Evolutionary conservation across 1,140 invertebrate genomes (phyloP), one percentile per base, ranked within the genome.

Genomic region (Nomia melanderi): DNA sequence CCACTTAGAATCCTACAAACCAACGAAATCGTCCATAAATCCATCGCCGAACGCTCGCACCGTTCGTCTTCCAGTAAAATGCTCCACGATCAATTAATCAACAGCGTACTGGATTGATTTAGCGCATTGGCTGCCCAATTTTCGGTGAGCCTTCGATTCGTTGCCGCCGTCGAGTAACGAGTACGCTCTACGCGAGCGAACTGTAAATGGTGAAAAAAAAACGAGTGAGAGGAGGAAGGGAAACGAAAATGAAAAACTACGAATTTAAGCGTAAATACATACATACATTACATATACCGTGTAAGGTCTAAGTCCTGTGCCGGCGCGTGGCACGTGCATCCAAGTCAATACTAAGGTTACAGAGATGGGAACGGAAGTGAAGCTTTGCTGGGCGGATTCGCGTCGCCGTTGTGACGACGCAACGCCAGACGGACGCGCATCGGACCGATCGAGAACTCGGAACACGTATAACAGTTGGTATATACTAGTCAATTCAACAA

Each of bases 401-500:
- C 31, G 53, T 39, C 36, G 0, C 0, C 6, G 36, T 39, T 12
- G 36, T 8, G 36, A 39, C 36, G 36, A 39, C 44, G 69, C n/a
- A 50, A 14, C 41, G 63, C 60, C 59, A n/a, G 64, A 47, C 25
- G 44, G 31, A 31, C 56, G 59, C 64, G 44, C 20, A 33, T 7
- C 47, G 20, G 27, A 64, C 63, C 31, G 31, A 41, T 78, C 64
- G 65, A 47, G 54, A 62, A 53, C 65, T 14, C 57, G 69, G 62
- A 27, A 56, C 50, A 57, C 57, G 39, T 36, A 60, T 69, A 69
- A 65, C 72, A 70, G 83, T n/a, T 78, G 77, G 27, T 88, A 17
- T 17, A 14, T 50, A 85, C 84, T 88, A 88, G 89, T 90, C 88
- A 89, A 90, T 90, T 89, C 82, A 88, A 25, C 39, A 76, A 86